These are phyloP conservation scores for Sinotaia quadrata DNA, from an alignment of 2,888 invertebrate genomes.

Conservation along the genomic window DNA sequence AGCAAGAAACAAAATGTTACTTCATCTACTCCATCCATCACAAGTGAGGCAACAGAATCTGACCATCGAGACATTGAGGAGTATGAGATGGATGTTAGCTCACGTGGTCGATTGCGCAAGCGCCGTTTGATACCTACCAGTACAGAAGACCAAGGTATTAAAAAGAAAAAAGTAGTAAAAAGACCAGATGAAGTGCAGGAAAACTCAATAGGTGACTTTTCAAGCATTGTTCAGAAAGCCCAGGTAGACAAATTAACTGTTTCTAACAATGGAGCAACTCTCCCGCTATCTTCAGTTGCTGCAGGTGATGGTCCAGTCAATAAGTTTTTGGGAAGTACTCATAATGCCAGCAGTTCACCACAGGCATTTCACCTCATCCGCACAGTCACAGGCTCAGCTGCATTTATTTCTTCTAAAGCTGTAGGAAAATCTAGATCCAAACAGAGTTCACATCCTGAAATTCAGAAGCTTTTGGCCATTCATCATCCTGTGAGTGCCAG, in stretches of 20 bases:
- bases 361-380: neutral
- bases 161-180: conserved; percentile 47
- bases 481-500: neutral
- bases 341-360: neutral
- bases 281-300: no score
- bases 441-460: conserved; percentile 47
- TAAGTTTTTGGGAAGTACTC: neutral
- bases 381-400: neutral
- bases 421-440: neutral
- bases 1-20: conserved; percentile 11
- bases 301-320: neutral
- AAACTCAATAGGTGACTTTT: conserved; percentile 15
- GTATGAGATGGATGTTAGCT: conserved; percentile 60
- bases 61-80: conserved; percentile 37
- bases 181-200: conserved; percentile 27
- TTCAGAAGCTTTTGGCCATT: conserved; percentile 44
- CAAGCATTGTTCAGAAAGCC: conserved; percentile 32
- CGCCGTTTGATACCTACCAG: conserved; percentile 65
- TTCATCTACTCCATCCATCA: conserved; percentile 21
- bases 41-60: conserved; percentile 25
- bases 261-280: no score
- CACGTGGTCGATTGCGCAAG: conserved; percentile 64
- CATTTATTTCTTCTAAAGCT: neutral
- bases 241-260: no score
- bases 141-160: conserved; percentile 55